Evolutionary conservation across 2,888 invertebrate species (phyloP), one percentile per base, ranked within the genome.

Genomic region (Theretra japonica): DNA sequence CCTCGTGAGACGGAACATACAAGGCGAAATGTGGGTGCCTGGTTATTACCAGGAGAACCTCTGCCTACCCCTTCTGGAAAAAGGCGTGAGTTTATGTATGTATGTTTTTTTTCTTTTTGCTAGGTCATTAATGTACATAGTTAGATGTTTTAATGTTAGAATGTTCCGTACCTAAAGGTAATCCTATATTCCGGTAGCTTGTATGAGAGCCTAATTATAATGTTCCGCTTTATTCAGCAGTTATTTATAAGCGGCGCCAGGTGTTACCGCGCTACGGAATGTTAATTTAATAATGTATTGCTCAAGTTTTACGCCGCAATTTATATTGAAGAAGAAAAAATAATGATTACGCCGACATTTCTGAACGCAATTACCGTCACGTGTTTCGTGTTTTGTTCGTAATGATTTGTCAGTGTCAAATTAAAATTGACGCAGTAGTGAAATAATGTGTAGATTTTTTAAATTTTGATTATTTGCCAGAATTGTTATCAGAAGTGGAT

Each of bases 171-270:
- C 19, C 11, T 17, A 53, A 53, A 53, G n/a, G 19, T 6, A 53
- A 41, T 41, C n/a, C n/a, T n/a, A 53, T n/a, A n/a, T 53, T 53
- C 4, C n/a, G 6, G 19, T 17, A 53, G 7, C 17, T 15, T 19
- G 23, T 17, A 48, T 65, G 41, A 48, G 53, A n/a, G 53, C 62
- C 15, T 65, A 48, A 65, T 65, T 65, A 65, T 65, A 30, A 60
- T 17, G 30, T 30, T 56, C 68, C 62, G 70, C 21, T 8, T 68
- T 75, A n/a, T 53, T 69, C 69, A 68, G 60, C 62, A 4, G 65
- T 65, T 65, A 48, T 65, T 65, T 25, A 70, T 73, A 70, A 70
- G 53, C 70, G 74, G 69, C 48, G 70, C 65, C 73, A 53, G 71
- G 28, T 73, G 57, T 15, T 68, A 41, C 25, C 17, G 21, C n/a